Evolutionary conservation across 1,140 invertebrate species (phyloP), one percentile per base, ranked within the genome.

Genomic region (Zaprionus vittiger): DNA sequence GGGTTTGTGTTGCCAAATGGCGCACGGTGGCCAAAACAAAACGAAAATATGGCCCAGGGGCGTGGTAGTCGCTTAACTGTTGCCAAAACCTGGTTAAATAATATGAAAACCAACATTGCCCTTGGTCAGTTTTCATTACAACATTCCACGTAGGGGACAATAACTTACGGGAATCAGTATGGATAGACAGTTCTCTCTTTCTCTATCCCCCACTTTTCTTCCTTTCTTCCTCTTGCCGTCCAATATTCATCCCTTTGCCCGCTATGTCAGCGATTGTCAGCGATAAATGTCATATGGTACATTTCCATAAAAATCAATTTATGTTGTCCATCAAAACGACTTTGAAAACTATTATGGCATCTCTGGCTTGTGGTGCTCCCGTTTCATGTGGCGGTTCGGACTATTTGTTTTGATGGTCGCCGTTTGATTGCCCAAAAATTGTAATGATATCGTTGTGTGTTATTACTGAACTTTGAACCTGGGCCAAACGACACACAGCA

Each of bases 291-390:
- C 47, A 57, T 28, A 31, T 60, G 61, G n/a, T 22, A 22, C 37
- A 72, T 41, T 79, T 81, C 82, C 79, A 85, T 85, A 85, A 85
- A 81, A 68, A 14, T 4, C 56, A 85, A 85, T 85, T 85, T 85
- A 81, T 73, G 71, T 81, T 78, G 73, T 52, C 47, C 56, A 73
- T 65, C 61, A 57, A 69, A 79, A 54, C 20, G 71, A 85, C 79
- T 85, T 75, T 79, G 47, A 28, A 34, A 85, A 77, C 83, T 71
- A 66, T 73, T 80, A 83, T 80, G 54, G 70, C 67, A 54, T 61
- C 66, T 82, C 31, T 17, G 60, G 60, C 65, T 54, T 59, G 47
- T 54, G 64, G 47, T 41, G 14, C 9, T 17, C 20, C 44, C 55
- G 44, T 62, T 17, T 14, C 49, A 55, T 72, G 56, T 20, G 78